Percentiles rank a stretch among this genome's conserved stretches.
Conservation (phyloP, 2,797 vertebrate species). For the Orientallactaga sibirica region DNA sequence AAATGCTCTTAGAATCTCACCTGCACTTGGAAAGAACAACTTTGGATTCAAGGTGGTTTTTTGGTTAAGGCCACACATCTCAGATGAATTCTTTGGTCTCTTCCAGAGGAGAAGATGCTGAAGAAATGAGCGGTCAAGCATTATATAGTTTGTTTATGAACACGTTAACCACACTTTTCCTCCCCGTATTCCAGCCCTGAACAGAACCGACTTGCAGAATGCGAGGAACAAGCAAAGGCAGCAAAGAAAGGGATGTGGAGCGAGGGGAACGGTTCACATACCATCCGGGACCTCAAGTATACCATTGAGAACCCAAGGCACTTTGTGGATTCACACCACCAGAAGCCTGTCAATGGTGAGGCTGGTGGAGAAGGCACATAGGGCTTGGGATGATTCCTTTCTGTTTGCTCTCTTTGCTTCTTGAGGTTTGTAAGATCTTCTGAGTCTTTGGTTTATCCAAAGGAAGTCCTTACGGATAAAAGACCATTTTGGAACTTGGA, state of each 20-base stretch:
- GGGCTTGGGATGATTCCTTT: background rate
- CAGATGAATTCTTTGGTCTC: constrained; percentile 12
- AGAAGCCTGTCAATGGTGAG: constrained; percentile 98
- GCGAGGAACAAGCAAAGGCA: constrained; percentile 95
- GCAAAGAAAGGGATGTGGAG: constrained; percentile 96
- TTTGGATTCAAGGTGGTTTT: constrained; percentile 54
- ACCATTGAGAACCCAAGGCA: constrained; percentile 96
- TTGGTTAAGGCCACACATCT: constrained; percentile 37
- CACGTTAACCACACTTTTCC: constrained; percentile 17
- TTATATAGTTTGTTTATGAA: background rate
- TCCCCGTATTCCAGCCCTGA: constrained; percentile 90
- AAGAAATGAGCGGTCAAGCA: constrained; percentile 25
- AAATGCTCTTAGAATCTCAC: constrained; percentile 38
- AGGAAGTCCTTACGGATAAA: constrained; percentile 21
- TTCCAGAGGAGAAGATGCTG: constrained; percentile 18
- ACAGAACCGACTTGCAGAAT: constrained; percentile 95
- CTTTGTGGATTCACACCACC: constrained; percentile 97
- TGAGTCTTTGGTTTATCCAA: background rate
- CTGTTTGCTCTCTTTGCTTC: background rate
- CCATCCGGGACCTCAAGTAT: constrained; percentile 96
- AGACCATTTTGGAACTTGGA: constrained; percentile 3
- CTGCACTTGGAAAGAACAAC: constrained; percentile 28
- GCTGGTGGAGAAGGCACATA: background rate
- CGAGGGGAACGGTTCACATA: constrained; percentile 94
- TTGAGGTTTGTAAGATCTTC: constrained; percentile 22